Base-by-base conservation (phyloP, 2,797 vertebrate species). In the Pseudopleuronectes americanus region DNA sequence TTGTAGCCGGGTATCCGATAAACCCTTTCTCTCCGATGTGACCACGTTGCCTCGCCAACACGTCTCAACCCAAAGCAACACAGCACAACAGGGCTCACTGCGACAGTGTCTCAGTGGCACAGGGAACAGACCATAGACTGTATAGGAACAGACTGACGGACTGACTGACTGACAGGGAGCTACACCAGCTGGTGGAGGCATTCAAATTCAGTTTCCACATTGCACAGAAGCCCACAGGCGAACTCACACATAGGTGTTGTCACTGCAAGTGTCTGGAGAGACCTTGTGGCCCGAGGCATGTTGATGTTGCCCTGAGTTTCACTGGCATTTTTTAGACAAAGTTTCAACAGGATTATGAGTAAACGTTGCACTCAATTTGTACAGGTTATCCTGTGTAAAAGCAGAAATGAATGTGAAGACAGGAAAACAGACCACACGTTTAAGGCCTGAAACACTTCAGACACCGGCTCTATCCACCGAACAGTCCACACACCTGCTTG, bases 401-500 rank as follows among this genome's bases (percentile, higher is more conserved):
- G 13, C 8, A 49, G 17, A 23, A 28, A 43, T 36, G 36, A 33
- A 28, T 43, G 49, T 45, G 43, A 13, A 45, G 41, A n/a, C 26
- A 38, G 33, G 33, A 36, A 58, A 26, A 55, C 1, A 51, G 83
- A 53, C 87, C 83, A 45, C 82, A 7, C 36, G 47, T 9, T 16
- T 48, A 8, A 19, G 6, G 16, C 47, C 94, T 0, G 93, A 93
- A 12, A 95, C 91, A 0, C 91, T 94, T 6, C 3, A 17, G 14
- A n/a, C 28, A 9, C 8, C 9, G 54, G 24, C 17, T 38, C 33
- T 10, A 28, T 57, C 31, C 33, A 36, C 5, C 4, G 3, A 0
- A 80, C 88, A 7, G 92, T 0, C 59, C 87, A 51, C 94, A 91
- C 49, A 96, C 93, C 96, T 96, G 62, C 13, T 65, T 58, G 62